phyloP scores from a whole-genome alignment of 2,888 invertebrate genomes.

The Piscicola geometra region DNA sequence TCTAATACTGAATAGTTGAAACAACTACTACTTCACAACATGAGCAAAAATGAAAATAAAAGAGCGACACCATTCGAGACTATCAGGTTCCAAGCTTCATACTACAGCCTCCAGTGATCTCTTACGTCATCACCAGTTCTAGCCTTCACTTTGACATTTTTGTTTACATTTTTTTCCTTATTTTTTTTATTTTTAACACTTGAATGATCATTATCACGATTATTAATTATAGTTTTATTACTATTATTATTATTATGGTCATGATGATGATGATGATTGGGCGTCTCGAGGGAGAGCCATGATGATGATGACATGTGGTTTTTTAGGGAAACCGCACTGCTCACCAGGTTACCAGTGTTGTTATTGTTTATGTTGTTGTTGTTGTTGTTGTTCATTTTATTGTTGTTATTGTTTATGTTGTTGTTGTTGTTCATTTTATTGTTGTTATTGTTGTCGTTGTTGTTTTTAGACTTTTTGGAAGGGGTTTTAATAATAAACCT shows the following conservation, averaged over 20 bases:
- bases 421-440: not conserved
- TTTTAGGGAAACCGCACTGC: conserved; percentile 24
- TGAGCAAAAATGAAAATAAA: too few species aligned
- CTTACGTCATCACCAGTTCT: too few species aligned
- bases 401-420: not conserved
- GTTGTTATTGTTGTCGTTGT: conserved; percentile 7
- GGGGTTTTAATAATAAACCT: not conserved
- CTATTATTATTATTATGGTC: not conserved
- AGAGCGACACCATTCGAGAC: too few species aligned
- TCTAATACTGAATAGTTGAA: too few species aligned
- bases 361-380: not conserved
- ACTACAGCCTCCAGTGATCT: too few species aligned
- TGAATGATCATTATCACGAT: not conserved
- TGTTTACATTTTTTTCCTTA: too few species aligned
- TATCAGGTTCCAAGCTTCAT: too few species aligned
- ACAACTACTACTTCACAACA: too few species aligned
- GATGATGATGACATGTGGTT: conserved; percentile 33
- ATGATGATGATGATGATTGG: not conserved
- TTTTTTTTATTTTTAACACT: too few species aligned
- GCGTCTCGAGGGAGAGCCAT: conserved; percentile 20
- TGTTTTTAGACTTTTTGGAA: too few species aligned
- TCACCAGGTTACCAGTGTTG: not conserved
- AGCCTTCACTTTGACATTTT: too few species aligned
- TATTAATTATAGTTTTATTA: not conserved
- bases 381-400: not conserved